phyloP scores from a whole-genome alignment of 2,113 vertebrate species.

The Tympanuchus pallidicinctus region DNA sequence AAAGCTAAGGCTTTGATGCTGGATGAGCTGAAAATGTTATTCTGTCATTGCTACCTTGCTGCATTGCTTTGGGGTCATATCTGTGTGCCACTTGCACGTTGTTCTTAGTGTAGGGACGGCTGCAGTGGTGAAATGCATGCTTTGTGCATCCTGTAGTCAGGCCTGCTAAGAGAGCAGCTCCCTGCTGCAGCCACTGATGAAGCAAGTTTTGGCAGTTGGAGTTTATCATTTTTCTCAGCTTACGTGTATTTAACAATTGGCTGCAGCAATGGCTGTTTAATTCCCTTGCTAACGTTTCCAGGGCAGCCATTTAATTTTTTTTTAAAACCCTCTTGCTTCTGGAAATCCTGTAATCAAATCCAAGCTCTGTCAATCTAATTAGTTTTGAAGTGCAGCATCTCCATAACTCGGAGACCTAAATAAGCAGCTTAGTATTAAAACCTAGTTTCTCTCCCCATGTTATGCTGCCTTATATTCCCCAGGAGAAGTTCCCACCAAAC shows the following conservation, averaged over 20 bases:
- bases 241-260: conserved; percentile 36
- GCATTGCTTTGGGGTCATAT: not conserved
- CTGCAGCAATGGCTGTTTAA: conserved; percentile 49
- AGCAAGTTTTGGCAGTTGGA: not conserved
- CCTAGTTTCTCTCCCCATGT: not conserved
- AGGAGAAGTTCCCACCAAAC: not conserved
- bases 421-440: conserved; percentile 72
- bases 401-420: conserved; percentile 60
- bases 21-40: not conserved
- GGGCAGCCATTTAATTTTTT: conserved; percentile 37
- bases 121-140: too few species aligned
- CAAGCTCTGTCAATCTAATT: conserved; percentile 71
- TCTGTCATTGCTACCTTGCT: not conserved
- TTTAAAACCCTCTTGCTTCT: conserved; percentile 55
- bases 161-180: not conserved
- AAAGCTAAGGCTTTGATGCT: not conserved
- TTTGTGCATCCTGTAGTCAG: not conserved
- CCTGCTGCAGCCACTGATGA: not conserved
- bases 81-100: not conserved
- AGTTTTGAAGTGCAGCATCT: conserved; percentile 67
- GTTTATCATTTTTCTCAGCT: not conserved
- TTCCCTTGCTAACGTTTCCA: conserved; percentile 51
- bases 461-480: not conserved
- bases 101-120: not conserved
- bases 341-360: conserved; percentile 63